Conservation (phyloP, 2,113 vertebrate genomes). For the Pionites leucogaster region DNA sequence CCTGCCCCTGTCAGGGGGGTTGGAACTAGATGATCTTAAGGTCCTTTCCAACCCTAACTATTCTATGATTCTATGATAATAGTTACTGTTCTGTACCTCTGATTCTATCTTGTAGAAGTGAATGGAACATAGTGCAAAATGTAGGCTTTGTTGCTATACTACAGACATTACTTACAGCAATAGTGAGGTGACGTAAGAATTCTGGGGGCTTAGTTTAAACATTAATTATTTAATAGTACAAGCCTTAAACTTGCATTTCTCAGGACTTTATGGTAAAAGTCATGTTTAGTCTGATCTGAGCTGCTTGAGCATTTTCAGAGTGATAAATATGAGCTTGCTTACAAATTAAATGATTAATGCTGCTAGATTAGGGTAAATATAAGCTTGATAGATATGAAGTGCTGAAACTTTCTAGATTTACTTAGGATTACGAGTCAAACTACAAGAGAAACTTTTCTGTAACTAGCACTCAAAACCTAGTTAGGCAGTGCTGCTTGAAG, state of each 20-base stretch:
- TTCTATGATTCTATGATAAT: neutral
- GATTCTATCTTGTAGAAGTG: neutral
- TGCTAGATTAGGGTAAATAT: neutral
- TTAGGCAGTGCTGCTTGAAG: neutral
- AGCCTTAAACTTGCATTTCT: neutral
- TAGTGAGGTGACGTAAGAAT: neutral
- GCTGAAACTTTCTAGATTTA: neutral
- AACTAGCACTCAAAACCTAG: neutral
- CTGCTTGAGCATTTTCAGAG: neutral
- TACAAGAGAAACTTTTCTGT: neutral
- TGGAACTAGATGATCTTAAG: no score
- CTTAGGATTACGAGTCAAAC: neutral
- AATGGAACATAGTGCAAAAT: neutral
- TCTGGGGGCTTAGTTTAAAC: neutral
- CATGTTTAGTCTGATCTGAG: neutral
- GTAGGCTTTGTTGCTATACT: neutral
- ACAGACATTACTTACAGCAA: neutral
- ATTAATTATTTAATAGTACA: neutral
- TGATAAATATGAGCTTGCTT: neutral
- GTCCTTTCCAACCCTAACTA: no score
- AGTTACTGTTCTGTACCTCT: neutral
- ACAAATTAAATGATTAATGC: neutral
- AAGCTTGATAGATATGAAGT: neutral
- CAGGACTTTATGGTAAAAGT: neutral
- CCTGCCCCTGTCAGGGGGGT: no score